Evolutionary conservation across 2,113 vertebrate species (phyloP).

Genomic region (Saguinus imperator): DNA sequence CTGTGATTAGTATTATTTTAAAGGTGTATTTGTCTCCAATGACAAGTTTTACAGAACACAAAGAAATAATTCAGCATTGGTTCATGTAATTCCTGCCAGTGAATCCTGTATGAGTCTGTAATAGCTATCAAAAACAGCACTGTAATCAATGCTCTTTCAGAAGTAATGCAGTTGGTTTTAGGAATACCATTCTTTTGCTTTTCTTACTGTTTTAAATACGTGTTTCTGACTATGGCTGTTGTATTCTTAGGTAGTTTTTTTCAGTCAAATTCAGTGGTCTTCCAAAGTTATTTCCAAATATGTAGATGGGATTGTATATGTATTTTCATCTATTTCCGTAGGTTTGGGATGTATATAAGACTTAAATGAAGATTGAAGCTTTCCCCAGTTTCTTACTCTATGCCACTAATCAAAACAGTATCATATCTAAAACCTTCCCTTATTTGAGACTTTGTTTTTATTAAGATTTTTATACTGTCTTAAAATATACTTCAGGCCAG

Average conservation of each 20-base stretch:
- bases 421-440: background rate
- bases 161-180: background rate
- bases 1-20: conserved; percentile 1
- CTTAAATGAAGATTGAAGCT: background rate
- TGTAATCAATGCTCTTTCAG: background rate
- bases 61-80: background rate
- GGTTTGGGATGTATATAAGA: background rate
- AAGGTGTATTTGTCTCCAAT: background rate
- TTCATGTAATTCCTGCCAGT: background rate
- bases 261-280: background rate
- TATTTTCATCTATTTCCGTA: background rate
- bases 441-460: background rate
- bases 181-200: conserved; percentile 38
- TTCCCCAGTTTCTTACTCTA: background rate
- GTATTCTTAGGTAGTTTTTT: conserved; percentile 44
- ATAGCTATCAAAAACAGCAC: background rate
- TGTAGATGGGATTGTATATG: background rate
- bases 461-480: background rate
- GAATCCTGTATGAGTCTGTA: background rate
- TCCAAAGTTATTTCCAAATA: background rate
- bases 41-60: background rate
- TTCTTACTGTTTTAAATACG: background rate
- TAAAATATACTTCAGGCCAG: background rate
- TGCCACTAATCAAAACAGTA: background rate
- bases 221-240: background rate